Base-by-base conservation (phyloP, 2,113 vertebrate species). In the Amia ocellicauda region DNA sequence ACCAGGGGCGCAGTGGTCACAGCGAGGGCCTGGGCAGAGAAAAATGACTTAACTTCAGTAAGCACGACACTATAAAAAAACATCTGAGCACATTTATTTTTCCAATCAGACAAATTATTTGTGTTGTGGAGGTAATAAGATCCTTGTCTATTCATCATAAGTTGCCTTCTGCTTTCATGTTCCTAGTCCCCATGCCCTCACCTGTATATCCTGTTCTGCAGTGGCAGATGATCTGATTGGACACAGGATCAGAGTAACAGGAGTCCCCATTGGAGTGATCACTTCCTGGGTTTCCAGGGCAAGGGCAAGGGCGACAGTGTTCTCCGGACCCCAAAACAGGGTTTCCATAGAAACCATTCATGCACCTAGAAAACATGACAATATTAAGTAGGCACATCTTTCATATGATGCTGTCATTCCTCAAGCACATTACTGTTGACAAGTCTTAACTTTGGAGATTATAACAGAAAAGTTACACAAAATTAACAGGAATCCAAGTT, bases 271-370 rank as follows among this genome's bases (percentile, higher is more conserved):
- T 89, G 61, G 87, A 94, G 59, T 92, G 84, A 28, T 76, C 75
- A 0, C 88, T 89, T 22, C 84, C 89, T 0, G 90, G 91, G 70
- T 83, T 80, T 3, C 91, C 88, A 0, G 91, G 93, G 62, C 93
- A 96, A 10, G 90, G 88, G 49, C 93, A 98, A 4, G 91, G 92
- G 2, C 83, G 85, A 67, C 92, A 96, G 63, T 89, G 90, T 43
- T 91, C 89, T 11, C 91, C 93, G 0, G 88, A 93, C 43, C 91
- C 93, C 50, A 95, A 80, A 26, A 89, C 75, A 0, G 94, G 89
- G 76, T 94, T 88, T 61, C 93, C 90, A 0, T 88, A 93, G 78
- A 91, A 95, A 42, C 91, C 90, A 0, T 93, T 80, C 63, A 82
- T 62, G 78, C 91, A 94, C 20, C 93, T 95, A 58, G 11, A 13